Evolutionary conservation across 1,140 invertebrate species (phyloP).

Genomic region (Drosophila ercepeae): DNA sequence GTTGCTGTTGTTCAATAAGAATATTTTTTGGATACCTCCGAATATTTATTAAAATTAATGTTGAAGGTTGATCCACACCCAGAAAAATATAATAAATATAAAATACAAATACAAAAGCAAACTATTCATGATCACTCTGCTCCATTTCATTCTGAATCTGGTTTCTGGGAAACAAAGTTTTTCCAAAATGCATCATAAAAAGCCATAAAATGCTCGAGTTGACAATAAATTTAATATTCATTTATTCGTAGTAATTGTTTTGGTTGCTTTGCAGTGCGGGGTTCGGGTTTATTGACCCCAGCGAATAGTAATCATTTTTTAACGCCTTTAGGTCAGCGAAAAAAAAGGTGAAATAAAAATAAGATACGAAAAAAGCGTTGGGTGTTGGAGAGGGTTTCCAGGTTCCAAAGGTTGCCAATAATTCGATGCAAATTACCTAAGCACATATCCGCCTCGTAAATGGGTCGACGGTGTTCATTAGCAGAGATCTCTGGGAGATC

Average conservation of each 20-base stretch:
- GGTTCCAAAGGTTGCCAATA: conserved; percentile 54
- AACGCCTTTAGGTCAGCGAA: conserved; percentile 51
- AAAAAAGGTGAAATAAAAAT: conserved; percentile 32
- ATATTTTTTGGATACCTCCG: conserved; percentile 17
- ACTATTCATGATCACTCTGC: not conserved
- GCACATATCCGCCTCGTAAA: conserved; percentile 56
- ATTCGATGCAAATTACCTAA: conserved; percentile 60
- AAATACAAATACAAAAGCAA: not conserved
- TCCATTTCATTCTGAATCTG: conserved; percentile 34
- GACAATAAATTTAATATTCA: conserved; percentile 35
- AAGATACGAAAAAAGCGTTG: conserved; percentile 14
- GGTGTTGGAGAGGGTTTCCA: conserved; percentile 21
- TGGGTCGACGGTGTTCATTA: conserved; percentile 42
- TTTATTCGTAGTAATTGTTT: conserved; percentile 32
- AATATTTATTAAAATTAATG: not conserved
- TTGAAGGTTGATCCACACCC: not conserved
- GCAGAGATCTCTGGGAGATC: conserved; percentile 32
- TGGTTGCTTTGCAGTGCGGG: conserved; percentile 39
- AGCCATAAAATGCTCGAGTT: conserved; percentile 29
- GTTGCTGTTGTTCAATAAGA: conserved; percentile 31
- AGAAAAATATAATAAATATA: not conserved
- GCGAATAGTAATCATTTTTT: conserved; percentile 48
- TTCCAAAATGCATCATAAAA: conserved; percentile 2
- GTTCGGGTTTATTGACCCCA: conserved; percentile 53
- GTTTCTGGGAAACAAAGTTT: conserved; percentile 1